Base-by-base conservation (phyloP, 2,888 invertebrate genomes). In the Tridacna crocea region DNA sequence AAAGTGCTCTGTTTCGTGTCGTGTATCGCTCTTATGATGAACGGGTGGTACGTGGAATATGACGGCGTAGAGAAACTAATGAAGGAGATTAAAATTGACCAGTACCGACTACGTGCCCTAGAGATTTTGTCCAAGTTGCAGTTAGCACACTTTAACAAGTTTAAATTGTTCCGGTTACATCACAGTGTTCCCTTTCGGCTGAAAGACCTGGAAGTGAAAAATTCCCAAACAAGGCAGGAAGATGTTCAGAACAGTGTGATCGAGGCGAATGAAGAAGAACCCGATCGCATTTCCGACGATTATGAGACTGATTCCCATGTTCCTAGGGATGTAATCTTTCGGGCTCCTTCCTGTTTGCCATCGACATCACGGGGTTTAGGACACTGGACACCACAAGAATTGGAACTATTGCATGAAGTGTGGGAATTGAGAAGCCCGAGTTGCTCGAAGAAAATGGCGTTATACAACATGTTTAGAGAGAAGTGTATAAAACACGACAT, bases 41-140 rank as follows among this genome's bases (percentile, higher is more conserved):
- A 83, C 66, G 77, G 80, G 1, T 83, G 83, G 83, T 79, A 58
- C 65, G 63, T 82, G 61, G 74, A 74, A 12, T 83, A 77, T 55
- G 72, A 61, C 19, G 19, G 60, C 19, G 27, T 82, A 15, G 72
- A 75, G 60, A 55, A n/a, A 48, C 48, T 79, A 19, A 66, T 73
- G 66, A 47, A 13, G 19, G 74, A 75, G 19, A 24, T 79, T 63
- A 73, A 58, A 27, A 26, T 73, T 13, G 27, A 68, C 19, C 79
- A 82, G 61, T 26, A 60, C 75, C 65, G 76, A 19, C 73, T 76
- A 1, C 61, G 65, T 47, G 72, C 75, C 75, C 66, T 79, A 19
- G 82, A 82, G 65, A 73, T 79, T 26, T 65, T 61, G 60, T 68
- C 68, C 51, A 82, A 82, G 65, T 46, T 82, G n/a, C 46, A 51